Evolutionary conservation across 2,113 vertebrate species (phyloP).

Genomic region (Falco punctatus): DNA sequence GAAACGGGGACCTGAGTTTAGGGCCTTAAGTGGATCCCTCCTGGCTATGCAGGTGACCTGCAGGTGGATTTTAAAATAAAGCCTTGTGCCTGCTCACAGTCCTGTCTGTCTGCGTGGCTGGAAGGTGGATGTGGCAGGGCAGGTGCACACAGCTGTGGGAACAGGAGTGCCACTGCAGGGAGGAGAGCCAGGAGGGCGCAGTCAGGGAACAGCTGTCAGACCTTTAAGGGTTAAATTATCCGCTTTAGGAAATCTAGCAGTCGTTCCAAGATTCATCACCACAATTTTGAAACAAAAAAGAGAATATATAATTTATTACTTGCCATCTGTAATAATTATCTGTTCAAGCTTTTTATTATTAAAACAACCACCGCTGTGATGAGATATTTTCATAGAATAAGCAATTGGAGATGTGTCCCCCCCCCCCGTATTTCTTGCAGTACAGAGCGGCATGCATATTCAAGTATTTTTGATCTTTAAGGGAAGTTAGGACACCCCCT

Average conservation of each 20-base stretch:
- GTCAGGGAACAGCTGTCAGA: background rate
- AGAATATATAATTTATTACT: background rate
- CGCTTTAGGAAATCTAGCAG: background rate
- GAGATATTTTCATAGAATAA: background rate
- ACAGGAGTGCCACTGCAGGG: background rate
- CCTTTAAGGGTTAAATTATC: background rate
- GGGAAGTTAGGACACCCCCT: slow-evolving; percentile 45
- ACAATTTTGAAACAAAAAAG: background rate
- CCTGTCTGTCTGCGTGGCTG: background rate
- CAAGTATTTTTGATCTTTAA: background rate
- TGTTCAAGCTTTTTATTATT: background rate
- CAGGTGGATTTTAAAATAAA: background rate
- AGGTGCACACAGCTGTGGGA: background rate
- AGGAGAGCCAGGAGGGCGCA: background rate
- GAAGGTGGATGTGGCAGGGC: background rate
- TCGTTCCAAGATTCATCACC: background rate
- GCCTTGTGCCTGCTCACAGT: background rate
- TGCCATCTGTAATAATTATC: slow-evolving; percentile 10
- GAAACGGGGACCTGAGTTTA: background rate
- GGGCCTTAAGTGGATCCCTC: background rate
- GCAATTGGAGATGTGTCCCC: background rate
- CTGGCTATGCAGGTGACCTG: background rate
- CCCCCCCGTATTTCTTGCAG: background rate
- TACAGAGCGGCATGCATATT: background rate
- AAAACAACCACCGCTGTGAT: background rate